Evolutionary conservation across 2,797 vertebrate genomes (phyloP).

Genomic region (Potorous gilbertii): DNA sequence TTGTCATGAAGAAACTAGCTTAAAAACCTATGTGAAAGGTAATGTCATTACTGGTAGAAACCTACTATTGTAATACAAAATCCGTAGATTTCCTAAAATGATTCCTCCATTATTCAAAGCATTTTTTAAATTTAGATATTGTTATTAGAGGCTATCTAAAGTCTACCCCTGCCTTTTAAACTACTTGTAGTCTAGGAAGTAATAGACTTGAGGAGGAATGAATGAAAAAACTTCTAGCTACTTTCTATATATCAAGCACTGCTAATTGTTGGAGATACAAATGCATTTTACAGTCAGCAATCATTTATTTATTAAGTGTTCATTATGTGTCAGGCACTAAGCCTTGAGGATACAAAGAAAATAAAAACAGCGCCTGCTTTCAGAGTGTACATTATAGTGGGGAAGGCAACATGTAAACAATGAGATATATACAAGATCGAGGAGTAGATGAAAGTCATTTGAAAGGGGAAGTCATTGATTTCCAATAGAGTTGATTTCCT

Average conservation of each 20-base stretch:
- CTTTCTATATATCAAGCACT: not conserved
- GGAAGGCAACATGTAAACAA: not conserved
- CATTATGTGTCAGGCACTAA: not conserved
- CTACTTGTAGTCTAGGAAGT: not conserved
- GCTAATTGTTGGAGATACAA: not conserved
- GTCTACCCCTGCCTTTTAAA: not conserved
- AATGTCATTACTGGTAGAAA: not conserved
- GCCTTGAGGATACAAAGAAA: not conserved
- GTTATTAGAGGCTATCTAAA: not conserved
- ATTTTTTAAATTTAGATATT: not conserved
- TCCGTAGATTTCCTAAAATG: not conserved
- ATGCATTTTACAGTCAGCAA: not conserved
- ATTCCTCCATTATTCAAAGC: not conserved
- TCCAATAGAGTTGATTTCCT: not conserved
- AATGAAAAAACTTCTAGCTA: not conserved
- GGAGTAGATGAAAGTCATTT: not conserved
- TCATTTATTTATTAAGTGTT: not conserved
- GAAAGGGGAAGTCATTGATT: not conserved
- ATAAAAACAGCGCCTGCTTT: not conserved
- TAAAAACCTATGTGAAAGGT: not conserved
- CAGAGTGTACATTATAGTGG: not conserved
- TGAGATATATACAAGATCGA: not conserved
- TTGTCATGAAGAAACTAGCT: not conserved
- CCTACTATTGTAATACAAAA: not conserved
- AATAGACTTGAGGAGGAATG: not conserved